phyloP scores from a whole-genome alignment of 1,140 invertebrate genomes.

The Drosophila ercepeae region DNA sequence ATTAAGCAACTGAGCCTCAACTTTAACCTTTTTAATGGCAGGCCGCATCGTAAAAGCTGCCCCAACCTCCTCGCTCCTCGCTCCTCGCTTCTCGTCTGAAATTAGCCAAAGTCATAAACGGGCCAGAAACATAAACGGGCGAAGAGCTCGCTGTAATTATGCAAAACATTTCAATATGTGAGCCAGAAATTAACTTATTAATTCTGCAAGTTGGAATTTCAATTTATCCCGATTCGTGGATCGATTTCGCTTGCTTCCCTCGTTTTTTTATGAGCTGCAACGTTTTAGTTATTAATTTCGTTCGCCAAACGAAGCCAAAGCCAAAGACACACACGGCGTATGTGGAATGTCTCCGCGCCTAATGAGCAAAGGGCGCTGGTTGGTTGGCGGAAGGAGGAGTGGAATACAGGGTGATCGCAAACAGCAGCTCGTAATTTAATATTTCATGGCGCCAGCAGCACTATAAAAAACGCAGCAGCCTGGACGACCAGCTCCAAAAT shows the following conservation, averaged over 20 bases:
- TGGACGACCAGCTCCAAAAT: conserved; percentile 64
- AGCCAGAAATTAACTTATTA: conserved; percentile 75
- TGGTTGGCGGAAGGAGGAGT: conserved; percentile 11
- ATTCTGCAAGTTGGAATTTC: conserved; percentile 64
- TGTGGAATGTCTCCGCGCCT: conserved; percentile 60
- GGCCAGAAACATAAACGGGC: conserved; percentile 48
- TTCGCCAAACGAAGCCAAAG: conserved; percentile 28
- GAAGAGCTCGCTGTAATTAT: conserved; percentile 62
- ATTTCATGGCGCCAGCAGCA: conserved; percentile 83
- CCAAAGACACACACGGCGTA: conserved; percentile 55
- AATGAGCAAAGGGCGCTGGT: conserved; percentile 30
- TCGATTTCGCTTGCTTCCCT: conserved; percentile 32
- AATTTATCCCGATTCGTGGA: conserved; percentile 54
- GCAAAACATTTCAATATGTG: conserved; percentile 40
- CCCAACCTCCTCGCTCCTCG: background rate
- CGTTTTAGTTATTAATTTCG: conserved; percentile 71
- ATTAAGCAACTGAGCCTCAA: conserved; percentile 59
- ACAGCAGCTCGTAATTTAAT: conserved; percentile 83
- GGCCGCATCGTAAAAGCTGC: conserved; percentile 48
- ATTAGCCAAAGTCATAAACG: conserved; percentile 68
- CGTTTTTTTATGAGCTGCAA: conserved; percentile 59
- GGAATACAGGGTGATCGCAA: conserved; percentile 29
- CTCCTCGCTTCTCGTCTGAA: conserved; percentile 21
- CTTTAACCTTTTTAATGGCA: conserved; percentile 77
- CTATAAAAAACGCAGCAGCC: conserved; percentile 75